phyloP scores from a whole-genome alignment of 2,113 vertebrate genomes.

The Aptenodytes patagonicus region DNA sequence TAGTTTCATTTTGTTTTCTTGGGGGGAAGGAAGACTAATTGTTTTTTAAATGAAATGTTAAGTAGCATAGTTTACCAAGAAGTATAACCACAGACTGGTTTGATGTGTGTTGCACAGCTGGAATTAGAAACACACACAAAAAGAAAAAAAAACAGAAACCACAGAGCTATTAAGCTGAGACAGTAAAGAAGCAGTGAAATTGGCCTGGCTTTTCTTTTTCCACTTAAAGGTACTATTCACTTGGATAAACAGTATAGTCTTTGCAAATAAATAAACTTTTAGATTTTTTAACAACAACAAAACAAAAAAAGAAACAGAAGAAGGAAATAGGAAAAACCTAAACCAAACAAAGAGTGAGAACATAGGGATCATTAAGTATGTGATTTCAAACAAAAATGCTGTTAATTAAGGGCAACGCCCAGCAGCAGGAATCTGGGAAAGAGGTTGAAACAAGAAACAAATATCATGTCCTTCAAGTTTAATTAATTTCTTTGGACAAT shows the following conservation, averaged over 20 bases:
- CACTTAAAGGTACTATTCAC: conserved; percentile 58
- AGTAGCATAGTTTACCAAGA: conserved; percentile 58
- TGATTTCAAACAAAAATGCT: conserved; percentile 66
- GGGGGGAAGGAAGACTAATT: conserved; percentile 50
- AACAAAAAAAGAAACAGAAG: conserved; percentile 31
- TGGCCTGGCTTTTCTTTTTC: conserved; percentile 50
- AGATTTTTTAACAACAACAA: conserved; percentile 44
- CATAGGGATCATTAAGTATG: conserved; percentile 48
- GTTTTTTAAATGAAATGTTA: conserved; percentile 66
- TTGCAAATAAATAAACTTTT: conserved; percentile 68
- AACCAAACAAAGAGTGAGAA: conserved; percentile 35
- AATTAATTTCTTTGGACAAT: conserved; percentile 52
- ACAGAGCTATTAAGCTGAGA: conserved; percentile 61
- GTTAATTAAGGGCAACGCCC: conserved; percentile 68
- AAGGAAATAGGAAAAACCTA: conserved; percentile 58
- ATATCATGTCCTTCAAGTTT: conserved; percentile 51
- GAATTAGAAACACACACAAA: conserved; percentile 58
- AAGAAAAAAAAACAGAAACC: conserved; percentile 19
- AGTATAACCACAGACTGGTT: conserved; percentile 57
- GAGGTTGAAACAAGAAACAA: conserved; percentile 58
- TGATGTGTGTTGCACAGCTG: conserved; percentile 68
- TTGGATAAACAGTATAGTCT: conserved; percentile 65
- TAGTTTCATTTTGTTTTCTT: conserved; percentile 43
- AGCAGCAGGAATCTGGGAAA: conserved; percentile 60
- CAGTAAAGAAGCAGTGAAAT: conserved; percentile 55